Base-by-base conservation (phyloP, 1,140 invertebrate genomes). In the Bicyclus anynana region DNA sequence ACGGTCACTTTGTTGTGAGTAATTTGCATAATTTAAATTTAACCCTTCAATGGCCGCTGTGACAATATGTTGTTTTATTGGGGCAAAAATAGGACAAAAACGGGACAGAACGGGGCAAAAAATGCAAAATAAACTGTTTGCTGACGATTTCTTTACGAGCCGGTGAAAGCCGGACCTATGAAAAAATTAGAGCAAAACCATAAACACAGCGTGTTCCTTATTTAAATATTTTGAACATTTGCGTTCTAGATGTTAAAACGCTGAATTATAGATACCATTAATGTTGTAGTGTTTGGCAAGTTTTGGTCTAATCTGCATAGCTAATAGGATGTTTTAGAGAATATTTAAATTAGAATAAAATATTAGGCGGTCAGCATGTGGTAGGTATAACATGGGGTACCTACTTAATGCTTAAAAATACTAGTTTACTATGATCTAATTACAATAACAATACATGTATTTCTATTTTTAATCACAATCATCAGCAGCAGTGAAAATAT, bases 11-110 rank as follows among this genome's bases (percentile, higher is more conserved):
- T 69, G 71, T 77, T 72, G 72, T 69, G 42, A 70, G 38, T 69
- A 76, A 78, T 85, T 85, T 85, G 80, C 81, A 85, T 85, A 85
- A 80, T 62, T 84, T 84, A 59, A 59, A 59, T 59, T 52, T 53
- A 85, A 81, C 80, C 82, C 82, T 84, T 78, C 66, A 63, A 62
- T 62, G 59, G 68, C 5, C 42, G 13, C 60, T 58, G 67, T 66
- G 64, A 72, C 65, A 69, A 62, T 70, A 49, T 65, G 58, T 48
- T 51, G 23, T 55, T 69, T 82, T 82, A 80, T 82, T 82, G 60
- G 67, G 67, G 69, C 74, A 84, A 82, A 82, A 84, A 79, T 54
- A 40, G 53, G 46, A 51, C 67, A 63, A 49, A 66, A 38, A 16
- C 27, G 27, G 27, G 27, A 10, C 16, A 49, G 65, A 38, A 16